Conservation (phyloP, 2,888 invertebrate genomes). For the Rotaria socialis region DNA sequence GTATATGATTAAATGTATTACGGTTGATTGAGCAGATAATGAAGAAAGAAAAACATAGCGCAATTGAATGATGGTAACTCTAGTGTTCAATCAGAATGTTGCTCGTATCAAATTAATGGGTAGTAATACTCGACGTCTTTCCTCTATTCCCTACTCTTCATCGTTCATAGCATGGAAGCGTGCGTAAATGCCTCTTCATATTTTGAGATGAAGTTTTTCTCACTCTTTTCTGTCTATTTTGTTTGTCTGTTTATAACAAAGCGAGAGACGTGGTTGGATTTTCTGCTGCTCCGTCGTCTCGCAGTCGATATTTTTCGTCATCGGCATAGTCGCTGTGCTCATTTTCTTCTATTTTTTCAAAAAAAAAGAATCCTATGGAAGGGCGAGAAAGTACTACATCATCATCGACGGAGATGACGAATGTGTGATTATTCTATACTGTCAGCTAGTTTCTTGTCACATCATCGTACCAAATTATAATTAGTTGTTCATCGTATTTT, state of each 20-base stretch:
- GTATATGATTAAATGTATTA: not conserved
- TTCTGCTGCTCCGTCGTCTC: not conserved
- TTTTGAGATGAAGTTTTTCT: not conserved
- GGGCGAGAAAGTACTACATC: not conserved
- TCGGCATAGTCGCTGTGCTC: not conserved
- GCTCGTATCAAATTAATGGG: not conserved
- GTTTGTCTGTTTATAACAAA: not conserved
- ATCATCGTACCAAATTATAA: not conserved
- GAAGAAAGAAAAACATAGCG: not conserved
- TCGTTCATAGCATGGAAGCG: not conserved
- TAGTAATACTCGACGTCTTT: not conserved
- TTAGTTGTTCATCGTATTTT: not conserved
- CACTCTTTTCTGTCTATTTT: slow-evolving; percentile 4
- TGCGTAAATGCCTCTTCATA: slow-evolving; percentile 21
- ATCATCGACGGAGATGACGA: not conserved
- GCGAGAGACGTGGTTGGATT: not conserved
- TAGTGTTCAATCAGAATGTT: not conserved
- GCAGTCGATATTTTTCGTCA: not conserved
- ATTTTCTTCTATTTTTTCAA: not conserved
- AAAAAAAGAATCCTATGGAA: not conserved
- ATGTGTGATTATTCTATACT: not conserved
- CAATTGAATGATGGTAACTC: not conserved
- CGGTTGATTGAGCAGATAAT: not conserved
- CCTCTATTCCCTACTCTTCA: not conserved
- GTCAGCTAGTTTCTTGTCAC: not conserved